A percentile compares a stretch with the other conserved stretches of the same genome.
phyloP scores from a whole-genome alignment of 2,113 vertebrate species.

The Tachysurus fulvidraco region DNA sequence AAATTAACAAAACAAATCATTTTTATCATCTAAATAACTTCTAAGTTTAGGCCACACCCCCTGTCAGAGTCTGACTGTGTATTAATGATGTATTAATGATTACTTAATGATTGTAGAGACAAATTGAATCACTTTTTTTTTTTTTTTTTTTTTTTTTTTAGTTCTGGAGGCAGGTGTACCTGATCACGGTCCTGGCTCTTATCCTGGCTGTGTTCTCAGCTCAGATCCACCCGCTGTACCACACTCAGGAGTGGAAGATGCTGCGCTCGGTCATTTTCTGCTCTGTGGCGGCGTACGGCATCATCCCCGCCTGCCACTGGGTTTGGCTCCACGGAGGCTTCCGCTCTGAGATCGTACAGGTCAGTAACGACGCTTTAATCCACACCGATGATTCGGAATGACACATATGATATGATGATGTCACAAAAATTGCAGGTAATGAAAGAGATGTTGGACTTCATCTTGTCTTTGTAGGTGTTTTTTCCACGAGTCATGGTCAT shows the following conservation, averaged over 20 bases:
- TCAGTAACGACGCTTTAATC: slow-evolving; percentile 48
- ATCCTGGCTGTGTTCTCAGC: slow-evolving; percentile 93
- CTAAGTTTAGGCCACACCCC: not conserved
- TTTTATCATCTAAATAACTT: not conserved
- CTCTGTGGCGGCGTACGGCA: slow-evolving; percentile 85
- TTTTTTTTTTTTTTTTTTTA: slow-evolving; percentile 50
- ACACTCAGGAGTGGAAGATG: slow-evolving; percentile 88
- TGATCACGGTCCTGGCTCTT: slow-evolving; percentile 88
- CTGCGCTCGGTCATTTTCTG: slow-evolving; percentile 89
- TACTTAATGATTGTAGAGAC: not conserved
- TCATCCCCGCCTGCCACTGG: slow-evolving; percentile 94
- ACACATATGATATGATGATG: too few species aligned
- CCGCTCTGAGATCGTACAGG: slow-evolving; percentile 85
- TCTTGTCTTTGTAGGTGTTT: slow-evolving; percentile 81
- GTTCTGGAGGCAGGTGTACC: slow-evolving; percentile 96
- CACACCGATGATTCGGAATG: not conserved
- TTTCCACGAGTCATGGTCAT: slow-evolving; percentile 92
- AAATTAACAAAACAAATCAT: not conserved
- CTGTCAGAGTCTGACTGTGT: not conserved
- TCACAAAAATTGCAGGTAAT: not conserved
- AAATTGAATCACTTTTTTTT: not conserved
- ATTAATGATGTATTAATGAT: too few species aligned
- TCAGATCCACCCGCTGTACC: slow-evolving; percentile 94
- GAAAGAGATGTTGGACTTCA: not conserved
- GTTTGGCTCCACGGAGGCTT: slow-evolving; percentile 90